Percentiles rank a stretch among this genome's conserved stretches.
phyloP scores from a whole-genome alignment of 2,888 invertebrate genomes.

The Venusia cambrica region DNA sequence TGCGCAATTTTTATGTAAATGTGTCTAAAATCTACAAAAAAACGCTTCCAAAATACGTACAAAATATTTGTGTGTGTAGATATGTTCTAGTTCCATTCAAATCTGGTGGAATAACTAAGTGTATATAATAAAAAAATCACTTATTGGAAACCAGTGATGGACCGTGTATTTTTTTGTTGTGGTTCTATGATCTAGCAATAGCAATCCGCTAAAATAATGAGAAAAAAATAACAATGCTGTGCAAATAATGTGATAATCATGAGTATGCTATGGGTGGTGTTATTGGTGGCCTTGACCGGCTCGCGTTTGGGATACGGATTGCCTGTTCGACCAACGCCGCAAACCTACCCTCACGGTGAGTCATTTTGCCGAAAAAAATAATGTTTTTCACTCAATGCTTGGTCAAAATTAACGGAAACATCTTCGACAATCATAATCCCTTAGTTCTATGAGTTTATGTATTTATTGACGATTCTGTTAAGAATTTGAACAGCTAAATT shows the following conservation, averaged over 20 bases:
- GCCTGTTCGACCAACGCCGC: slow-evolving; percentile 70
- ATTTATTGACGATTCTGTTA: too few species aligned
- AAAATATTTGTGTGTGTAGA: slow-evolving; percentile 45
- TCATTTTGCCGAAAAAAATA: slow-evolving; percentile 44
- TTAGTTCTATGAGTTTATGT: neutral
- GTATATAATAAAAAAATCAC: slow-evolving; percentile 49
- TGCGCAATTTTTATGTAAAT: slow-evolving; percentile 80
- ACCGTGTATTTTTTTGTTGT: slow-evolving; percentile 78
- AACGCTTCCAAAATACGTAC: slow-evolving; percentile 53
- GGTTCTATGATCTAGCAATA: slow-evolving; percentile 73
- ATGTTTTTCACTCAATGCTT: slow-evolving; percentile 38
- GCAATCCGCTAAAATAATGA: slow-evolving; percentile 75
- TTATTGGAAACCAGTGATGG: slow-evolving; percentile 67
- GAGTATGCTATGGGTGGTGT: slow-evolving; percentile 72
- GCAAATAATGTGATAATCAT: slow-evolving; percentile 76
- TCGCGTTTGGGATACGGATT: slow-evolving; percentile 65
- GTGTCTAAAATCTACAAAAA: slow-evolving; percentile 61
- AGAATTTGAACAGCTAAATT: slow-evolving; percentile 1
- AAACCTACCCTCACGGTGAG: slow-evolving; percentile 75
- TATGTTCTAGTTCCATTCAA: slow-evolving; percentile 50
- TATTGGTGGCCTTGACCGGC: slow-evolving; percentile 72
- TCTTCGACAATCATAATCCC: neutral
- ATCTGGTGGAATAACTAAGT: slow-evolving; percentile 45
- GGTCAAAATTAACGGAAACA: slow-evolving; percentile 4
- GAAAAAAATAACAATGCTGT: slow-evolving; percentile 70